These are phyloP conservation scores for Otus sunia DNA, from an alignment of 2,113 vertebrate species.

Conservation along the genomic window DNA sequence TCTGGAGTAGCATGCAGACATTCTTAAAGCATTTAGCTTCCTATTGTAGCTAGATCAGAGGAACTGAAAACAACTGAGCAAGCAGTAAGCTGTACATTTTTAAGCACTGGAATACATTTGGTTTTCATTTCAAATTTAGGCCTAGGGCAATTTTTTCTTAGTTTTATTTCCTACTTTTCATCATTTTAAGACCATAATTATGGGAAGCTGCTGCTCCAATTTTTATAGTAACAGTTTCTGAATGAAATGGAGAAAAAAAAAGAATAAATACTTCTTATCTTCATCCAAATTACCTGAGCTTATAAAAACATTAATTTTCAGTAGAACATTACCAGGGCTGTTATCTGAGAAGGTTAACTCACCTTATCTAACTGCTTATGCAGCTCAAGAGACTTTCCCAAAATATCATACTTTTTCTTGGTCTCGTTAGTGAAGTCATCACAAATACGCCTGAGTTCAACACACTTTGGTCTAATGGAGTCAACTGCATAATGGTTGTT, in stretches of 20 bases:
- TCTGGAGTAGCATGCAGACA: neutral
- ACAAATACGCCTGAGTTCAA: slow-evolving; percentile 88
- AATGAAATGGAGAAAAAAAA: neutral
- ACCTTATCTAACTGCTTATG: slow-evolving; percentile 90
- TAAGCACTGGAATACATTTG: neutral
- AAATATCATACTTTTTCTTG: slow-evolving; percentile 85
- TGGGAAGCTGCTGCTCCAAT: neutral
- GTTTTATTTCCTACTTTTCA: neutral
- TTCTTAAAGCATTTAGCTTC: neutral
- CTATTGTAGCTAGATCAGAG: neutral
- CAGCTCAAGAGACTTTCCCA: slow-evolving; percentile 88
- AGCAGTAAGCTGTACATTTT: neutral
- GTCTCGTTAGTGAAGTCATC: slow-evolving; percentile 91
- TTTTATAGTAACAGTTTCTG: neutral
- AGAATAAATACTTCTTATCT: neutral
- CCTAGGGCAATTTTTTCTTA: neutral
- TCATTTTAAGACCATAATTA: neutral
- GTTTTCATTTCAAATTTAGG: neutral
- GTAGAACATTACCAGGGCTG: neutral
- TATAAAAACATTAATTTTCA: neutral
- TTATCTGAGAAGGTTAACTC: neutral
- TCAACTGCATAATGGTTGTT: slow-evolving; percentile 91
- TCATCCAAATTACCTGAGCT: neutral
- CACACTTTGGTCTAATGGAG: slow-evolving; percentile 91
- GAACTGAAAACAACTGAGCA: neutral